Evolutionary conservation across 2,797 vertebrate species (phyloP), one percentile per base, ranked within the genome.

Genomic region (Calcarius lapponicus): DNA sequence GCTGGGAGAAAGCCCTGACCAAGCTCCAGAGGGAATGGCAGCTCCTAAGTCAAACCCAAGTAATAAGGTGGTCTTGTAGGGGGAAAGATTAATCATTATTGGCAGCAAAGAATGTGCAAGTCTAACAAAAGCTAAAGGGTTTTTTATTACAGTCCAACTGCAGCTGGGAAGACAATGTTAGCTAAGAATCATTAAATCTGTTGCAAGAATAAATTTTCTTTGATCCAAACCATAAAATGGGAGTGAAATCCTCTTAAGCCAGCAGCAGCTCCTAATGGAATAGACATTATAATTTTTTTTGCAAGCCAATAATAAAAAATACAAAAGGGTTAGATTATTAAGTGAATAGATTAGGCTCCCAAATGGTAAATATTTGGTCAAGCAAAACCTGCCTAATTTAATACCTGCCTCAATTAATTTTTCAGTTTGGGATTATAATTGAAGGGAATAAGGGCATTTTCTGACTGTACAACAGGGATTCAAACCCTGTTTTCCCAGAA

Each of bases 341-440:
- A 97, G 71, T 90, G 82, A 96, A 67, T 86, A 97, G 93, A 97
- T 96, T 96, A 92, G 86, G 90, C 95, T 97, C 93, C 94, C 91
- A 93, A 76, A 76, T 48, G 90, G 90, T 93, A 97, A 98, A 97
- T 97, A 97, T 97, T 98, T 97, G 96, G 94, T 97, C 94, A 92
- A 88, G 91, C 93, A 95, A 96, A 97, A 97, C 93, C 88, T 91
- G 87, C 95, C 96, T 90, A 43, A 97, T 97, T 98, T 97, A 96
- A 96, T 96, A 97, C 92, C 92, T 96, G 65, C 91, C 91, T 95
- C 96, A 95, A 97, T 97, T 96, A 96, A 96, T 95, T 96, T 97
- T 93, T 60, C 89, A 91, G 76, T 95, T 97, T 95, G 81, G 80
- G 76, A 95, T 96, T 97, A 96, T 94, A 93, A 96, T 43, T 61